Evolutionary conservation across 35 echinoderm and acorn worm genomes (phyloP), one percentile per base, ranked within the genome.

Genomic region (Diadema setosum): DNA sequence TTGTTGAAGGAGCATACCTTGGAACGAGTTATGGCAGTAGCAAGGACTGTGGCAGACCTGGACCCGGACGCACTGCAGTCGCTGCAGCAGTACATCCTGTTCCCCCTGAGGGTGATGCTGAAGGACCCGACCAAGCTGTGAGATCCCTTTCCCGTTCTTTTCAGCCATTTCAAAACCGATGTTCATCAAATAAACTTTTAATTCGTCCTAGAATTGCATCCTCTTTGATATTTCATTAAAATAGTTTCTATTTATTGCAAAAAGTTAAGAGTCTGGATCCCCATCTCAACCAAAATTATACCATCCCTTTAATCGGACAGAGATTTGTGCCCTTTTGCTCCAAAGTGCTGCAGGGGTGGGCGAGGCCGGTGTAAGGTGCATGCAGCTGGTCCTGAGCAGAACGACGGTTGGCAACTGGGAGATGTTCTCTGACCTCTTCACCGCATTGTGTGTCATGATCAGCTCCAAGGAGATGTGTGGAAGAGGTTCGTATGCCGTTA

Each of bases 381-480:
- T 95, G 26, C 9, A 37, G 24, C 26, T 21, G 17, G 84, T 88
- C 3, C 65, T 95, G 45, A 45, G 57, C 33, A 59, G 78, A 16
- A 81, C 82, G 27, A 81, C 64, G 9, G 55, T 91, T 4, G 52
- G 39, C 39, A 80, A 85, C 42, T 95, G 88, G 88, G 83, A 91
- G n/a, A 65, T 95, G 56, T 95, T 95, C 60, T 91, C 93, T 7
- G 93, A 95, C 65, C 80, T 95, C 49, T 91, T 95, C 63, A 67
- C 88, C 7, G 75, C 84, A 3, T 76, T 95, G 1, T 91, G 70
- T 64, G 39, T 95, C 37, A 75, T 83, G 9, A 87, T 95, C 58
- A 95, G 88, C 48, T 75, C 70, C 15, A 80, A 58, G 48, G n/a
- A 84, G 5, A 74, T 50, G 26, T 17, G 61, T 90, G 81, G 88